A percentile compares a stretch with the other conserved stretches of the same genome.
Evolutionary conservation across 2,888 invertebrate genomes (phyloP).

Genomic region (Pilophorus perplexus): DNA sequence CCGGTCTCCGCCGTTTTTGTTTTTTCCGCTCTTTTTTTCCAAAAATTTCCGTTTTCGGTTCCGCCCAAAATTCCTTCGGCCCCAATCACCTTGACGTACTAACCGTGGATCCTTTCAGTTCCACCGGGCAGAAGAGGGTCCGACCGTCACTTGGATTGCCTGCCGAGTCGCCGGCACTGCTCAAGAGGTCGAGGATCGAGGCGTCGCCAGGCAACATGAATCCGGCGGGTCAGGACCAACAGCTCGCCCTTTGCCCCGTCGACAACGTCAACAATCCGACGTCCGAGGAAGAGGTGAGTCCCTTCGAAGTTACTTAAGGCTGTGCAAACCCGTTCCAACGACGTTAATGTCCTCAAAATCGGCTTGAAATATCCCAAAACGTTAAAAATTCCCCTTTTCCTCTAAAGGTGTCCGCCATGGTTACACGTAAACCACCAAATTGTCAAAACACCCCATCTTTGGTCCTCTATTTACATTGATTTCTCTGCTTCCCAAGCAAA

Average conservation of each 20-base stretch:
- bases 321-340: too few species aligned
- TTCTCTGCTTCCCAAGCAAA: too few species aligned
- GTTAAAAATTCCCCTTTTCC: too few species aligned
- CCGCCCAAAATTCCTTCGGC: too few species aligned
- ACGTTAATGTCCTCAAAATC: too few species aligned
- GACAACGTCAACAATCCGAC: constrained; percentile 94
- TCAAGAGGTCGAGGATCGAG: constrained; percentile 43
- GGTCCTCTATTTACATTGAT: too few species aligned
- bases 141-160: constrained; percentile 45
- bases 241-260: constrained; percentile 85
- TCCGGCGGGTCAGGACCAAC: constrained; percentile 48
- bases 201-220: constrained; percentile 33
- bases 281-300: constrained; percentile 93
- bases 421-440: too few species aligned
- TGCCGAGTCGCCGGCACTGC: constrained; percentile 30
- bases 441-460: too few species aligned
- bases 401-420: too few species aligned
- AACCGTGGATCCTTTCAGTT: constrained; percentile 48
- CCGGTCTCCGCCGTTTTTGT: not conserved
- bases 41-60: not conserved
- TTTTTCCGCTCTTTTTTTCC: not conserved
- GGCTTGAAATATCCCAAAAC: too few species aligned
- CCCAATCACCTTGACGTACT: not conserved
- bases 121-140: constrained; percentile 47
- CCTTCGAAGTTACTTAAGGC: too few species aligned